Conservation (phyloP, 2,113 vertebrate genomes). For the Charina bottae region DNA sequence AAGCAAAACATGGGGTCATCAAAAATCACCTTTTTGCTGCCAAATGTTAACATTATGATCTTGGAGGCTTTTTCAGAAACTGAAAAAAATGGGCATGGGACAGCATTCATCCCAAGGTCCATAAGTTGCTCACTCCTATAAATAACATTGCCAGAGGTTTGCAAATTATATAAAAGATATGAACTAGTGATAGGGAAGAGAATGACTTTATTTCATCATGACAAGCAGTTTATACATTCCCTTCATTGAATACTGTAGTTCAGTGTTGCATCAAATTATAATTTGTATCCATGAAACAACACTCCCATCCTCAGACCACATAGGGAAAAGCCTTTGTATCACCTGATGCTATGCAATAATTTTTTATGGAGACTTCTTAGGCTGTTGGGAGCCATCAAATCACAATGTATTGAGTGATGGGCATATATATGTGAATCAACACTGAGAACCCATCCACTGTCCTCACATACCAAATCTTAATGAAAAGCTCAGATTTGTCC, state of each 20-base stretch:
- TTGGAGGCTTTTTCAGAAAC: too few relatives aligned
- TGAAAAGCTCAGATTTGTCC: not conserved
- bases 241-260: not conserved
- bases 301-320: not conserved
- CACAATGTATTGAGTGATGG: not conserved
- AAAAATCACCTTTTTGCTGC: too few relatives aligned
- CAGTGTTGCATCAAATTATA: not conserved
- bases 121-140: too few relatives aligned
- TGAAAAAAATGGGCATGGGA: too few relatives aligned
- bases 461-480: not conserved
- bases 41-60: too few relatives aligned
- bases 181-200: not conserved
- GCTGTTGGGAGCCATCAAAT: not conserved
- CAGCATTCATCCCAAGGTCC: too few relatives aligned
- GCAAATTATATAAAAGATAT: not conserved
- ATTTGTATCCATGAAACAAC: not conserved
- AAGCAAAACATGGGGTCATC: too few relatives aligned
- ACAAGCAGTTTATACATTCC: not conserved
- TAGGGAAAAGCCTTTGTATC: not conserved
- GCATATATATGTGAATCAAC: not conserved
- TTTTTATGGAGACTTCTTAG: not conserved
- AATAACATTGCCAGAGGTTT: not conserved
- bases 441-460: not conserved
- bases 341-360: not conserved
- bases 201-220: not conserved